Evolutionary conservation across 2,888 invertebrate species (phyloP).

Genomic region (Aplocera efformata): DNA sequence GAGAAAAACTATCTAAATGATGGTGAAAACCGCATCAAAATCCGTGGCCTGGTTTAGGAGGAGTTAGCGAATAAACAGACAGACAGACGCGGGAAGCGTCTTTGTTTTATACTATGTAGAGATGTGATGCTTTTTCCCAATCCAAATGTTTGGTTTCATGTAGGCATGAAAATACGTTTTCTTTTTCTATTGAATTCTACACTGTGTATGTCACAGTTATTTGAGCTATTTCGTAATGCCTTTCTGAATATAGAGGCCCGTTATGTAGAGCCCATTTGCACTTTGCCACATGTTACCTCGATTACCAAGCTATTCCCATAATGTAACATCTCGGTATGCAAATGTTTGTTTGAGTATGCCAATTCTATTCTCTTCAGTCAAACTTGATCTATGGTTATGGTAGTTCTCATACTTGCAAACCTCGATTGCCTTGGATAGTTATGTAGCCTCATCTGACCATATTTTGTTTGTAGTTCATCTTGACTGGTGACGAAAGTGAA

Average conservation of each 20-base stretch:
- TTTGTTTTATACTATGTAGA: conserved; percentile 16
- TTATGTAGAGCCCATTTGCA: conserved; percentile 66
- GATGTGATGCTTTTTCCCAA: conserved; percentile 4
- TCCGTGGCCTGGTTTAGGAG: no score
- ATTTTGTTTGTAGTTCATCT: conserved; percentile 39
- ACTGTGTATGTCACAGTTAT: conserved; percentile 35
- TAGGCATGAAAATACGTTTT: conserved; percentile 15
- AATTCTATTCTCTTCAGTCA: conserved; percentile 49
- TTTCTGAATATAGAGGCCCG: conserved; percentile 52
- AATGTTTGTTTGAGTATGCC: conserved; percentile 60
- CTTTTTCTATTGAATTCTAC: conserved; percentile 19
- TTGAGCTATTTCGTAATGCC: conserved; percentile 43
- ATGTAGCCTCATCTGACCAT: conserved; percentile 37
- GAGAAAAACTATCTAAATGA: no score
- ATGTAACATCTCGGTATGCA: conserved; percentile 55
- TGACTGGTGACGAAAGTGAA: conserved; percentile 50
- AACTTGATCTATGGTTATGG: conserved; percentile 47
- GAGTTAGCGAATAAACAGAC: no score
- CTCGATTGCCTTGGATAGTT: conserved; percentile 43
- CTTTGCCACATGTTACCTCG: conserved; percentile 57
- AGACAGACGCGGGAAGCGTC: no score
- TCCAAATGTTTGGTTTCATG: conserved; percentile 9
- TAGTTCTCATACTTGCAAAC: conserved; percentile 34
- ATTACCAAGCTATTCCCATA: conserved; percentile 53
- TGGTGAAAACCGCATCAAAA: no score